Conservation (phyloP, 1,140 invertebrate genomes). For the Drosophila lacteicornis region DNA sequence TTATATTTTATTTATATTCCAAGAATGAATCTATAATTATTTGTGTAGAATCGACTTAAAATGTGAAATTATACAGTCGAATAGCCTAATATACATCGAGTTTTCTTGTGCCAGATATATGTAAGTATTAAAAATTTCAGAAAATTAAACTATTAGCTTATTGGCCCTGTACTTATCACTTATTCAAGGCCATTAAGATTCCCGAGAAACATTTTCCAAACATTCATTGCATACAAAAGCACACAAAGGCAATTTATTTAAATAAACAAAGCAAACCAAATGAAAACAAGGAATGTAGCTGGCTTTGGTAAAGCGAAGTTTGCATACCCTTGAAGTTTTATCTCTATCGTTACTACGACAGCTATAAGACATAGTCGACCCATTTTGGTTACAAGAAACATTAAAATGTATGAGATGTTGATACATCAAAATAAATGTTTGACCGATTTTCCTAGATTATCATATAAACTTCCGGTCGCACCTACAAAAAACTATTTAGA, state of each 20-base stretch:
- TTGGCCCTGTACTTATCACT: constrained; percentile 13
- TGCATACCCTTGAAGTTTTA: no score
- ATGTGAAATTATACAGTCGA: no score
- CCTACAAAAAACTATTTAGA: no score
- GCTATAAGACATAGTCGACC: no score
- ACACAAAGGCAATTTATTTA: constrained; percentile 44
- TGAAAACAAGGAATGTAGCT: background rate
- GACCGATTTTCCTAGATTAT: no score
- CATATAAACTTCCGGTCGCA: no score
- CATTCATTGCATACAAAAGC: constrained; percentile 27
- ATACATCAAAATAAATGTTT: no score
- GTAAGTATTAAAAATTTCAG: background rate
- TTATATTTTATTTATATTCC: background rate
- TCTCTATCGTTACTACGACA: no score
- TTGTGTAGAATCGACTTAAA: background rate
- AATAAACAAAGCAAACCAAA: constrained; percentile 38
- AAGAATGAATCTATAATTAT: background rate
- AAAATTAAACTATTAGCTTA: background rate
- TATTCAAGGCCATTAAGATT: constrained; percentile 14
- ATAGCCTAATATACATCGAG: no score
- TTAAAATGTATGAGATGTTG: no score
- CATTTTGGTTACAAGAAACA: no score
- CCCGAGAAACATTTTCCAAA: constrained; percentile 21
- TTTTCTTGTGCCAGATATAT: background rate
- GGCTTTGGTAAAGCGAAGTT: no score